Base-by-base conservation (phyloP, 2,113 vertebrate species). In the Oreochromis tanganicae region DNA sequence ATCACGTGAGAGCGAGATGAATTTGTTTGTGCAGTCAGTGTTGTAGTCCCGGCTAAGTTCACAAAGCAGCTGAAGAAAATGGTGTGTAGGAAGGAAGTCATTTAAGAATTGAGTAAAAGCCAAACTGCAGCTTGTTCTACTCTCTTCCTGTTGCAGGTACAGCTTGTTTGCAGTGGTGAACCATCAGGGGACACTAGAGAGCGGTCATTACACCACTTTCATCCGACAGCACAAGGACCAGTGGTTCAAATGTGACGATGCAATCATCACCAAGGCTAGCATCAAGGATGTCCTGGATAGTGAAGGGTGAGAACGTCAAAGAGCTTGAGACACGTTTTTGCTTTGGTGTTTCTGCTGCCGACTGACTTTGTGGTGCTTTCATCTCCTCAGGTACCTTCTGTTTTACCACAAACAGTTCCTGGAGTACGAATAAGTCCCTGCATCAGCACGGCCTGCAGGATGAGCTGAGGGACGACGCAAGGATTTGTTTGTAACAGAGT, bases 151-250 rank as follows among this genome's bases (percentile, higher is more conserved):
- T 56, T 48, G 19, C 95, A 99, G 99, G 94, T 99, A 99, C 94
- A 99, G 98, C 93, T 96, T 99, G 91, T 99, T 99, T 95, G 99
- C 99, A 24, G 99, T 99, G 68, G 99, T 99, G 83, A 99, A 99
- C 97, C 99, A 99, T 96, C 99, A 99, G 95, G 99, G 99, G 94
- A 99, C 99, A 56, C 96, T 99, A 96, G 99, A 99, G 96, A 99
- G 99, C 0, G 99, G 99, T 85, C 99, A 99, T 92, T 99, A 99
- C 92, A 99, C 99, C 95, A 99, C 98, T 93, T 99, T 99, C 95
- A 99, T 99, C 95, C 95, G 99, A 73, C 99, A 99, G 96, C 99
- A 99, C 97, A 99, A 99, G 96, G 99, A 99, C 97, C 99, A 99
- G 97, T 99, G 99, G 99, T 99, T 99, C 96, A 99, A 99, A 91